A percentile compares a stretch with the other conserved stretches of the same genome.
Conservation (phyloP, 2,113 vertebrate species). For the Amphilophus citrinellus region DNA sequence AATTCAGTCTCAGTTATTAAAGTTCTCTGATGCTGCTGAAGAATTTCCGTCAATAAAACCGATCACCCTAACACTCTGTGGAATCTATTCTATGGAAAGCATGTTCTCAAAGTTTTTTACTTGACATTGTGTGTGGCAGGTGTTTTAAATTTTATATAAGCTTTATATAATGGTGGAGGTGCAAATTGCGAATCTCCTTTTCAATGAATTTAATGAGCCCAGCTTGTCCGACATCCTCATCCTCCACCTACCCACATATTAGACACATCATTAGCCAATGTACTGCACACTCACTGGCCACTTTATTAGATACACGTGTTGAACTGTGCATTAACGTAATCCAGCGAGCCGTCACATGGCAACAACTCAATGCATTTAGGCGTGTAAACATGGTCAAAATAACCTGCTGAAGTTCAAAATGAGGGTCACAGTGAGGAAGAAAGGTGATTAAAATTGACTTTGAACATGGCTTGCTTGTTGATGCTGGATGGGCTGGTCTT, state of each 20-base stretch:
- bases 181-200: not conserved
- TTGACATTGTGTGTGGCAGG: not conserved
- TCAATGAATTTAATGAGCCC: rapidly evolving
- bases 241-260: not conserved
- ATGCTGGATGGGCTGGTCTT: too few relatives aligned
- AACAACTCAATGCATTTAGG: not conserved
- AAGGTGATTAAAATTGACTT: not conserved
- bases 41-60: not conserved
- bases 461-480: not conserved
- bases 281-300: not conserved
- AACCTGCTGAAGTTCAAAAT: not conserved
- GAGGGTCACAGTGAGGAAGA: not conserved
- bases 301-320: too few relatives aligned
- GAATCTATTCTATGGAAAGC: not conserved
- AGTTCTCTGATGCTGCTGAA: not conserved
- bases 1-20: not conserved
- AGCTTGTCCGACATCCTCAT: not conserved
- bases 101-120: not conserved
- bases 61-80: not conserved
- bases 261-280: not conserved
- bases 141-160: not conserved
- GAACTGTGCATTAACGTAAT: not conserved
- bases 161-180: not conserved
- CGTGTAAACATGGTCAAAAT: not conserved
- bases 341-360: not conserved